These are phyloP conservation scores for Candoia aspera DNA, from an alignment of 2,113 vertebrate genomes.

Conservation along the genomic window DNA sequence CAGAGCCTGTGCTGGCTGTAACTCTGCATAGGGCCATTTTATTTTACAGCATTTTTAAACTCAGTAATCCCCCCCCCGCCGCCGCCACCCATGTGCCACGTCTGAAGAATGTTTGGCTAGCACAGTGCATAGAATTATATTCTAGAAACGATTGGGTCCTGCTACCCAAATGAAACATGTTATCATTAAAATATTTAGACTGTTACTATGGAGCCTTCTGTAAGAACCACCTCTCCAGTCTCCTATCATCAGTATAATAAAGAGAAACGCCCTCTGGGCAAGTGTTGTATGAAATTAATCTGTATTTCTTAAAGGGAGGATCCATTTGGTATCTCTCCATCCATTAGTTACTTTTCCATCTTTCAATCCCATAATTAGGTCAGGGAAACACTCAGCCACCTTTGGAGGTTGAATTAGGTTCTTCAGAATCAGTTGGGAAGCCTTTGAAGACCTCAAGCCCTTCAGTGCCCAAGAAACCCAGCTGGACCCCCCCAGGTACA, in stretches of 20 bases:
- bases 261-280: background rate
- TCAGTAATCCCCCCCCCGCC: background rate
- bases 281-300: background rate
- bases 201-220: no score
- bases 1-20: background rate
- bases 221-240: no score
- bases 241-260: no score
- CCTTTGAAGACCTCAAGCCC: constrained; percentile 67
- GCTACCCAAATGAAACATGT: background rate
- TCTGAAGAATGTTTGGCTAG: background rate
- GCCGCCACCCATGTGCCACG: no score
- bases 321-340: background rate
- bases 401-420: constrained; percentile 12
- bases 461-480: constrained; percentile 70
- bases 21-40: background rate
- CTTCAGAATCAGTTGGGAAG: constrained; percentile 54
- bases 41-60: background rate
- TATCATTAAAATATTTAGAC: background rate
- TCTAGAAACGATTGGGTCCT: background rate
- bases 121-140: background rate
- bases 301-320: background rate
- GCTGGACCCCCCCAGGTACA: constrained; percentile 91
- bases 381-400: constrained; percentile 30
- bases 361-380: constrained; percentile 9
- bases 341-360: background rate